Percentiles rank a stretch among this genome's conserved stretches.
Conservation (phyloP, 1,140 invertebrate genomes). For the Megalopta genalis region DNA sequence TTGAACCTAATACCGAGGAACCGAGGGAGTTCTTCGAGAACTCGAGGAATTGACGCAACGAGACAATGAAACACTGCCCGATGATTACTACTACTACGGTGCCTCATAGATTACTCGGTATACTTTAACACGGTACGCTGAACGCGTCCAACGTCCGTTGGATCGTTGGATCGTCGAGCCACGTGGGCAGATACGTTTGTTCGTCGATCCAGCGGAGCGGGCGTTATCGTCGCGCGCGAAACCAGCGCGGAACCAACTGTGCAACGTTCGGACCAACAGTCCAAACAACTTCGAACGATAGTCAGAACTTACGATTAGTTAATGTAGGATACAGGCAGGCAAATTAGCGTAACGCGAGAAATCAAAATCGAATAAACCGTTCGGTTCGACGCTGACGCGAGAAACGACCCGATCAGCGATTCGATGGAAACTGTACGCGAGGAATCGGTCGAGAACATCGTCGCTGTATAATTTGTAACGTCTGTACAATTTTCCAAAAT, state of each 20-base stretch:
- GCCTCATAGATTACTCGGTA: no score
- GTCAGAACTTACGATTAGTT: background rate
- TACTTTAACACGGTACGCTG: no score
- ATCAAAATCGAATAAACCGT: background rate
- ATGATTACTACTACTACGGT: no score
- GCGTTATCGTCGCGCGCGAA: no score
- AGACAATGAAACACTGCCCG: no score
- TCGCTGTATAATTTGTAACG: background rate
- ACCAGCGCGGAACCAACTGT: no score
- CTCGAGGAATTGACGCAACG: background rate
- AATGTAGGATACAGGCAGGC: background rate
- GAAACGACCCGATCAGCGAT: no score
- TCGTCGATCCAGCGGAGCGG: no score
- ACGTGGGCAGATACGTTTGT: no score
- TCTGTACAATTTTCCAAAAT: background rate
- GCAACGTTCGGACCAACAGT: background rate
- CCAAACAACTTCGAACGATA: background rate
- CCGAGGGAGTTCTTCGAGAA: background rate
- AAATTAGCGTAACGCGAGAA: background rate
- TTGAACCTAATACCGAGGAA: no score
- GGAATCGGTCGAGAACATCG: background rate
- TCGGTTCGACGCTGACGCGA: background rate
- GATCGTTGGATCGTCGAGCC: no score
- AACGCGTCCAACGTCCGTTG: no score
- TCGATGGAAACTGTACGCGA: background rate